Base-by-base conservation (phyloP, 2,113 vertebrate genomes). In the Dicentrarchus labrax region DNA sequence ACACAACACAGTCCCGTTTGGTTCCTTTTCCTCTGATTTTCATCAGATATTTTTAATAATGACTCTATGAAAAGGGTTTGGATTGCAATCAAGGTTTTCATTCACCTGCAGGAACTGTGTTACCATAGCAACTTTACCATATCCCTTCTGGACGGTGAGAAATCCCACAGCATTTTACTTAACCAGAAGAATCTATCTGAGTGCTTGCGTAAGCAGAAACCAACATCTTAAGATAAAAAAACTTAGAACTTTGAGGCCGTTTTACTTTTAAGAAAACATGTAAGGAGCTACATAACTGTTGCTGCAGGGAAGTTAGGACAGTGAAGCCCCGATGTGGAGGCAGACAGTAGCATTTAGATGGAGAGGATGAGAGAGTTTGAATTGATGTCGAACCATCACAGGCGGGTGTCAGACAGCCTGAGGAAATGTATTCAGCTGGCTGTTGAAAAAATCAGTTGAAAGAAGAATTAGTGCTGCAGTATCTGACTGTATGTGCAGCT, bases 401-500 rank as follows among this genome's bases (percentile, higher is more conserved):
- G 67, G 53, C 68, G 5, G 3, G 2, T 62, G 60, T 48, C 50
- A 80, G 71, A 66, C 5, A 2, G 41, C 64, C 74, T 64, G 4
- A 81, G 73, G 76, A 81, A 83, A 75, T 59, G 30, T 36, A 53
- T 66, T 62, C 60, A 77, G 53, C 13, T 74, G 39, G 36, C 56
- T 53, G 39, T 24, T 24, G 51, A 30, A 56, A 64, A 48, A 85
- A 79, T 47, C 43, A 53, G 38, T 19, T 73, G 24, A 85, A 73
- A 83, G 72, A 53, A 53, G 69, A 80, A 69, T 86, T 76, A 86
- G 70, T 6, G 1, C 54, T 10, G 24, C 61, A n/a, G 60, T 38
- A 50, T 78, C 54, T 78, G 64, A 68, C 76, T 70, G 51, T 60
- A 83, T 71, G 76, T 53, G 19, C 38, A 76, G 72, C 85, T 68